phyloP scores from a whole-genome alignment of 2,888 invertebrate genomes.

The Eupsilia transversa region DNA sequence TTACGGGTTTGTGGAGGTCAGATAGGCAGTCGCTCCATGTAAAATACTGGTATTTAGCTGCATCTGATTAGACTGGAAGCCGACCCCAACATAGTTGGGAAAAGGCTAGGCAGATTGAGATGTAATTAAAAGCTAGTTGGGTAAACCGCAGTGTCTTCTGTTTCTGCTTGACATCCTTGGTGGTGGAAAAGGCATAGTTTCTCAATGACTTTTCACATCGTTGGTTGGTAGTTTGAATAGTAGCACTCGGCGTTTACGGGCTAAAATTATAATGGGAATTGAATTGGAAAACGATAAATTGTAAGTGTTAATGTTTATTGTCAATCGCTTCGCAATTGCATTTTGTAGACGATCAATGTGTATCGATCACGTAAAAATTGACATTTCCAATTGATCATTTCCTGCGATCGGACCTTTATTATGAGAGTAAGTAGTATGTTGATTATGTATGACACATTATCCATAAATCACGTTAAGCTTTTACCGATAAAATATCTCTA shows the following conservation, averaged over 20 bases:
- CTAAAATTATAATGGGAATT: neutral
- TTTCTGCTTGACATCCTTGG: neutral
- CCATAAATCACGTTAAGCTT: constrained; percentile 14
- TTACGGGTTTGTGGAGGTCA: too few relatives aligned
- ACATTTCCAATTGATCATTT: too few relatives aligned
- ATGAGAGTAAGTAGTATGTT: neutral
- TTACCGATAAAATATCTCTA: constrained; percentile 20
- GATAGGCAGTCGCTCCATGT: too few relatives aligned
- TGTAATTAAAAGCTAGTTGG: neutral
- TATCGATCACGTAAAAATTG: too few relatives aligned
- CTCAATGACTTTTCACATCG: neutral
- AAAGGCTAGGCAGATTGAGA: too few relatives aligned
- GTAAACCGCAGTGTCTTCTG: neutral
- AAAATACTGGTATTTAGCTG: too few relatives aligned
- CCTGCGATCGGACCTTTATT: neutral
- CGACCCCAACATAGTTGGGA: too few relatives aligned
- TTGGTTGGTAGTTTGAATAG: neutral
- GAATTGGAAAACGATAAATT: too few relatives aligned
- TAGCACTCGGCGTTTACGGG: accelerated
- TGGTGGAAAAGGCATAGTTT: neutral
- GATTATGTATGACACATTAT: neutral
- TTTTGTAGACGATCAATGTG: too few relatives aligned
- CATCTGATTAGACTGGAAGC: too few relatives aligned
- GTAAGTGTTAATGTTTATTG: too few relatives aligned
- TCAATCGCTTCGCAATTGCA: too few relatives aligned